Evolutionary conservation across 1,140 invertebrate species (phyloP), one percentile per base, ranked within the genome.

Genomic region (Diachasmimorpha longicaudata): DNA sequence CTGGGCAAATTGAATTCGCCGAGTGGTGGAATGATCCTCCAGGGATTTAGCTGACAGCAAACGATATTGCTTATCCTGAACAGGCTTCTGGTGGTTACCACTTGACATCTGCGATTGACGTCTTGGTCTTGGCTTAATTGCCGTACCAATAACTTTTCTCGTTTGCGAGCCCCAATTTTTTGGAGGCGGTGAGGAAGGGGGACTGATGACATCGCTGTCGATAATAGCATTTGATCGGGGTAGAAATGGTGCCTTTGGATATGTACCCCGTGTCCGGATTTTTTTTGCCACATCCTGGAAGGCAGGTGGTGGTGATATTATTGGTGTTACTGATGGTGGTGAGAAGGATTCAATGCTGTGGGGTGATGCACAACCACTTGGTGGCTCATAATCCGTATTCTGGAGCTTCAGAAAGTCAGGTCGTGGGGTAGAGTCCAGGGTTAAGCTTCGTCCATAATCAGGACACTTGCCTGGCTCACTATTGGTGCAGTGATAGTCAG

Each of bases 221-320:
- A 89, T 85, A 37, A 91, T 91, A 0, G 91, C 91, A 77, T 92
- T 91, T 0, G 90, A 91, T 13, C 91, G 84, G 0, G 90, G 90
- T 36, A 92, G 63, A 76, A 91, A 90, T 3, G 90, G 90, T 0
- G 85, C 79, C 78, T 90, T 91, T 1, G 81, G 72, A 52, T 85
- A 81, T 63, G 85, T 86, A 14, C 79, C 67, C 11, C 75, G 44
- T 1, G 79, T 80, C 0, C 81, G 82, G 5, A 81, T 79, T 69
- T 82, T 87, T 55, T 81, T 88, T 1, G 82, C 86, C 36, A 88
- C 85, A 66, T 91, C 91, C 79, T 91, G 91, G 80, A 92, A 92
- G 0, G 91, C 91, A 1, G 91, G 91, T 0, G 91, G 91, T 11
- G 91, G 91, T 25, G 91, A 92, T 72, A 92, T 92, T 75, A 92